Evolutionary conservation across 2,113 vertebrate species (phyloP).

Genomic region (Alouatta palliata): DNA sequence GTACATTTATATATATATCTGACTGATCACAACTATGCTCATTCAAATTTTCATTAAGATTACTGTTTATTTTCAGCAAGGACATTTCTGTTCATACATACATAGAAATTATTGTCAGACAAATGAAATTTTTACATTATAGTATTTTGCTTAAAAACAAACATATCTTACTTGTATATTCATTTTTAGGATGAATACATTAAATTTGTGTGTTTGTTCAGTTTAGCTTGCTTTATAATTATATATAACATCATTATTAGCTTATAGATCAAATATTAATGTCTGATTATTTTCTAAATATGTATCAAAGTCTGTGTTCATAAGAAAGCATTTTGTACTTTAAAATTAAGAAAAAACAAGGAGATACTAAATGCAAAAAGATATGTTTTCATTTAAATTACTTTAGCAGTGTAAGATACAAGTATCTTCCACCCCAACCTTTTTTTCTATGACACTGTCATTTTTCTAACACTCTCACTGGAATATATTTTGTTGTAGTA

Average conservation of each 20-base stretch:
- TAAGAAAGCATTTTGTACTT: slow-evolving; percentile 6
- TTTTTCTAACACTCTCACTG: slow-evolving; percentile 62
- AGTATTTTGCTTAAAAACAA: slow-evolving; percentile 37
- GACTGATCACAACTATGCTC: neutral
- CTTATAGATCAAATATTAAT: slow-evolving; percentile 50
- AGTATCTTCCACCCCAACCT: neutral
- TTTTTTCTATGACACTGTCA: slow-evolving; percentile 68
- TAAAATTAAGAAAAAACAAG: slow-evolving; percentile 30
- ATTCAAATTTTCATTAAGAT: slow-evolving; percentile 48
- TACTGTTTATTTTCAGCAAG: slow-evolving; percentile 30
- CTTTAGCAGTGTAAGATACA: slow-evolving; percentile 8
- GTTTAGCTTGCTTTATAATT: slow-evolving; percentile 5
- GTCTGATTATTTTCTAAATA: slow-evolving; percentile 42
- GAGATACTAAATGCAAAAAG: neutral
- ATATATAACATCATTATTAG: neutral
- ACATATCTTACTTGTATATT: neutral
- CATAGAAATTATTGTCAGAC: slow-evolving; percentile 4
- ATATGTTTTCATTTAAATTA: slow-evolving; percentile 28
- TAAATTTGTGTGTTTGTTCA: slow-evolving; percentile 34
- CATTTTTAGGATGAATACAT: neutral
- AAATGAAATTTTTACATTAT: slow-evolving; percentile 32
- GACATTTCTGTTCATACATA: slow-evolving; percentile 11
- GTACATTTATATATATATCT: neutral
- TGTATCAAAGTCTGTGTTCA: neutral
- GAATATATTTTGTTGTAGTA: slow-evolving; percentile 79